Base-by-base conservation (phyloP, 2,113 vertebrate species). In the Cyprinodon tularosa region DNA sequence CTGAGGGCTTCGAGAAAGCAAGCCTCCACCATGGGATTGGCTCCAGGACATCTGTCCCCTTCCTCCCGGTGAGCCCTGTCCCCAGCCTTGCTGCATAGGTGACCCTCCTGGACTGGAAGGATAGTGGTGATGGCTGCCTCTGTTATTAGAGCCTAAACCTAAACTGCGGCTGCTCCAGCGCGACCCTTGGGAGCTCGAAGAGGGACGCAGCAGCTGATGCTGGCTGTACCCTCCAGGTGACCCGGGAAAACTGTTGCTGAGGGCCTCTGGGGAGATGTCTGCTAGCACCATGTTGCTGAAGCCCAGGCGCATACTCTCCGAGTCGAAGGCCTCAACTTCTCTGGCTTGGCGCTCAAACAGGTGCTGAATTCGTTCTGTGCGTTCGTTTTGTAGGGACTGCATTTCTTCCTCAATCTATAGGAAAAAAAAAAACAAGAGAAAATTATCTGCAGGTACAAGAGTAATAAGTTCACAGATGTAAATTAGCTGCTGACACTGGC, bases 241-340 rank as follows among this genome's bases (percentile, higher is more conserved):
- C 84, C 98, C 98, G 0, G 98, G 97, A 90, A 97, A 99, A 93
- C 97, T 99, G 89, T 98, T 95, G 95, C 95, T 97, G 88, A 98
- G 96, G 78, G 94, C 95, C 87, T 99, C 98, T 66, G 98, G 96
- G 86, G 98, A 97, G 90, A 99, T 93, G 93, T 97, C 98, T 85
- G 98, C 96, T 89, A 99, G 96, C 90, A 97, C 96, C 97, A 99
- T 99, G 86, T 98, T 98, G 95, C 97, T 98, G 94, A 99, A 99
- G 86, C 98, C 98, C 88, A 99, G 95, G 77, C 98, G 96, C 97
- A 99, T 97, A 93, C 98, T 99, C 93, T 99, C 98, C 3, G 98
- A 99, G 94, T 99, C 98, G 86, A 99, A 99, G 78, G 97, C 97
- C 95, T 99, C 98, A 2, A 98, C 96, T 92, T 99, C 98, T 84